These are phyloP conservation scores for Poeciliopsis turneri DNA, from an alignment of 2,797 vertebrate species.

Conservation along the genomic window DNA sequence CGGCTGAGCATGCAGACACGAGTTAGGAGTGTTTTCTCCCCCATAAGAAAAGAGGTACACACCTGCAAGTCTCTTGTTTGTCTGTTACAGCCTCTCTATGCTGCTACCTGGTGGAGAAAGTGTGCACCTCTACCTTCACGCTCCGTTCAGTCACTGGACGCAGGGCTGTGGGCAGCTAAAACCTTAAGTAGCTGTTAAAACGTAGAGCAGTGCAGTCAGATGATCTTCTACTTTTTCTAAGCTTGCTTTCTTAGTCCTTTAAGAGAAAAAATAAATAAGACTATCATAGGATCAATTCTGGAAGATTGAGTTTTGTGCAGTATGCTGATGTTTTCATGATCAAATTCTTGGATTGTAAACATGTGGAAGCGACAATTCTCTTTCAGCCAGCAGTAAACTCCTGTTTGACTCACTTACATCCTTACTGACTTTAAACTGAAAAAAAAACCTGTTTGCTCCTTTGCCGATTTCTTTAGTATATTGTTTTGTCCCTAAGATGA, in stretches of 20 bases:
- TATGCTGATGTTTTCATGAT: not conserved
- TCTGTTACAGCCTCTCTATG: not conserved
- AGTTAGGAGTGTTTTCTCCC: conserved; percentile 28
- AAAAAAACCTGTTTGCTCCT: not conserved
- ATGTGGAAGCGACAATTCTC: not conserved
- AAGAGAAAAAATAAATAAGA: conserved; percentile 4
- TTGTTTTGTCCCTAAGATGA: not conserved
- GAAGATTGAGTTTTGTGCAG: not conserved
- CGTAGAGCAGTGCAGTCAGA: conserved; percentile 14
- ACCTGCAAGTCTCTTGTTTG: not conserved
- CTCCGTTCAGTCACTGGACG: conserved; percentile 4
- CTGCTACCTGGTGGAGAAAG: conserved; percentile 4
- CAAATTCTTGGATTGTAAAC: not conserved
- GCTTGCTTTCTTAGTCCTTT: conserved; percentile 8
- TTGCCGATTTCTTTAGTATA: not conserved
- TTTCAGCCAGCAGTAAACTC: not conserved
- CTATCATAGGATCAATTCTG: not conserved
- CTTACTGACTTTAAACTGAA: not conserved
- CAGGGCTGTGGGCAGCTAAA: conserved; percentile 1
- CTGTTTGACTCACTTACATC: not conserved
- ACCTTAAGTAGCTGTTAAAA: conserved; percentile 30
- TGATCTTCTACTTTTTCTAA: conserved; percentile 24
- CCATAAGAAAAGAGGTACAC: conserved; percentile 11
- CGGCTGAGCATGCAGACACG: conserved; percentile 53
- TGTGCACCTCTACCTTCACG: not conserved